A percentile compares a stretch with the other conserved stretches of the same genome.
phyloP scores from a whole-genome alignment of 1,140 invertebrate genomes.

The Subanguina moxae region DNA sequence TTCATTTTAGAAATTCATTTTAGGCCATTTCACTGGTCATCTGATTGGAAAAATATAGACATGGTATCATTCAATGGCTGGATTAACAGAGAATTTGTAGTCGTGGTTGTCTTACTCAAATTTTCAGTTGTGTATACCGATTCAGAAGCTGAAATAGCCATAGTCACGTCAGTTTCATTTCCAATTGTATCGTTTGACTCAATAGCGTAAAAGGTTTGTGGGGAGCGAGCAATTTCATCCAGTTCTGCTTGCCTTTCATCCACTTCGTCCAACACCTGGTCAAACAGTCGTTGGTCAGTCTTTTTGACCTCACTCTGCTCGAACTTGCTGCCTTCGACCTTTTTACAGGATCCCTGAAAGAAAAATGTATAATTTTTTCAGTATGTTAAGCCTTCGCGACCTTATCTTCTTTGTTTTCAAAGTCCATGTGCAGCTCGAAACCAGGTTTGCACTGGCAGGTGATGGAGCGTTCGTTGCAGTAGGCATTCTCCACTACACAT shows the following conservation, averaged over 20 bases:
- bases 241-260: background rate
- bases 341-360: slow-evolving; percentile 14
- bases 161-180: background rate
- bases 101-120: background rate
- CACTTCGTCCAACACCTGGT: background rate
- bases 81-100: background rate
- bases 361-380: background rate
- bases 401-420: slow-evolving; percentile 48
- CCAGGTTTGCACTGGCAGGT: slow-evolving; percentile 56
- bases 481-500: slow-evolving; percentile 50
- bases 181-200: background rate
- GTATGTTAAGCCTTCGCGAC: slow-evolving; percentile 1
- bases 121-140: background rate
- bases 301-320: background rate
- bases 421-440: slow-evolving; percentile 53
- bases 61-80: background rate
- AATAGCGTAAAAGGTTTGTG: background rate
- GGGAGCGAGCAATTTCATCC: background rate
- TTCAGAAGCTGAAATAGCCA: background rate
- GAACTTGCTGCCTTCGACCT: slow-evolving; percentile 15
- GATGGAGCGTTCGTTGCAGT: slow-evolving; percentile 55
- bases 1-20: too few species aligned
- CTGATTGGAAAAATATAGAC: background rate
- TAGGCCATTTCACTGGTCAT: background rate
- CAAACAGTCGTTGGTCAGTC: background rate